Conservation (phyloP, 1,140 invertebrate genomes). For the Diabrotica virgifera region DNA sequence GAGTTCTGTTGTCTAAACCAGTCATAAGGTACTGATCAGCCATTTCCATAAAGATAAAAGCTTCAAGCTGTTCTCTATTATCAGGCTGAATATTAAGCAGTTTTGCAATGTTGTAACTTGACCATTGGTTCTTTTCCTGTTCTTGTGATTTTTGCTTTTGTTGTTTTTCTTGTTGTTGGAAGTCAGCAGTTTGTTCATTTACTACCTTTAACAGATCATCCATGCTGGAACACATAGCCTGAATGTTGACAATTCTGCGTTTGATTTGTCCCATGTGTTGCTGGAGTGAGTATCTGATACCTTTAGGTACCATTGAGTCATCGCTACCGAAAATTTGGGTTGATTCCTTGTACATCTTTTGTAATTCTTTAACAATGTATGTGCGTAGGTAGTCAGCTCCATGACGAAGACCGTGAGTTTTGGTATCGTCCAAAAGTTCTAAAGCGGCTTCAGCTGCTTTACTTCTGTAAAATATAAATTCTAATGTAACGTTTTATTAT, state of each 20-base stretch:
- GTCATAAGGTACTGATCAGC: constrained; percentile 24
- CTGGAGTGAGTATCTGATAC: constrained; percentile 45
- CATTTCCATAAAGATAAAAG: constrained; percentile 46
- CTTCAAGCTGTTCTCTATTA: constrained; percentile 56
- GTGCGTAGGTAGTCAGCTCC: constrained; percentile 51
- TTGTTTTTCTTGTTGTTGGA: constrained; percentile 24
- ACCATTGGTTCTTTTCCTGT: constrained; percentile 36
- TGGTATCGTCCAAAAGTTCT: constrained; percentile 53
- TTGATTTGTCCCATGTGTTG: constrained; percentile 48
- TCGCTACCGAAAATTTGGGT: constrained; percentile 54
- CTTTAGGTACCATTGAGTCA: constrained; percentile 54
- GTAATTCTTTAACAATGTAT: constrained; percentile 48
- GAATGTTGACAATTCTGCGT: constrained; percentile 27
- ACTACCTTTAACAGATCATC: constrained; percentile 50
- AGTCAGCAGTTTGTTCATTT: constrained; percentile 30
- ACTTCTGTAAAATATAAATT: constrained; percentile 46
- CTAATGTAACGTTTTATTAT: too few relatives aligned
- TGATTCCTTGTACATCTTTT: constrained; percentile 46
- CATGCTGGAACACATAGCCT: constrained; percentile 52
- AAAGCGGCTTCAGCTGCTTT: constrained; percentile 55
- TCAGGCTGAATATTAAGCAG: constrained; percentile 56
- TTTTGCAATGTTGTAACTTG: constrained; percentile 54
- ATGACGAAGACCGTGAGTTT: constrained; percentile 53
- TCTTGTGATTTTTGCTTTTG: constrained; percentile 34
- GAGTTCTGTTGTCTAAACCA: constrained; percentile 56